phyloP scores from a whole-genome alignment of 2,797 vertebrate genomes.

The Chelmon rostratus region DNA sequence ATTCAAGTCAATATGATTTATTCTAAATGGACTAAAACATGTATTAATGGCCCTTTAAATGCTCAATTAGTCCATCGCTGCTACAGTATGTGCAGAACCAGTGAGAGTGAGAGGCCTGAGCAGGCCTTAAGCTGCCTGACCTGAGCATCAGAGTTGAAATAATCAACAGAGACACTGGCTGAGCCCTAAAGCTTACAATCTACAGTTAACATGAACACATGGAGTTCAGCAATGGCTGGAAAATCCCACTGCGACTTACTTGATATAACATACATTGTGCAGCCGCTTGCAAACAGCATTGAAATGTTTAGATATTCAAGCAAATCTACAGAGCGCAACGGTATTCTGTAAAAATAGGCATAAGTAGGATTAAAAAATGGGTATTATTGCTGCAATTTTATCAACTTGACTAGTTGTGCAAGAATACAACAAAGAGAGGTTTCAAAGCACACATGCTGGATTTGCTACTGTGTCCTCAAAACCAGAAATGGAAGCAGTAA shows the following conservation, averaged over 20 bases:
- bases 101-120: constrained; percentile 26
- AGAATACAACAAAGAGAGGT: constrained; percentile 15
- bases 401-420: not conserved
- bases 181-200: constrained; percentile 30
- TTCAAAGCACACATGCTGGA: constrained; percentile 15
- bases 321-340: constrained; percentile 23
- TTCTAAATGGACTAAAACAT: constrained; percentile 32
- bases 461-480: not conserved
- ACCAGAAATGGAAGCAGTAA: not conserved
- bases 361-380: constrained; percentile 14
- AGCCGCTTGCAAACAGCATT: constrained; percentile 17
- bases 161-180: constrained; percentile 56
- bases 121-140: constrained; percentile 53
- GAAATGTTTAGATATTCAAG: constrained; percentile 11
- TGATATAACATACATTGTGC: not conserved
- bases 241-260: not conserved
- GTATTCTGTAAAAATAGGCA: not conserved
- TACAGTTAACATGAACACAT: constrained; percentile 27
- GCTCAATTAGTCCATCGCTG: constrained; percentile 49
- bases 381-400: not conserved
- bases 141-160: constrained; percentile 51
- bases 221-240: constrained; percentile 10
- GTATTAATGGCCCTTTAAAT: constrained; percentile 49
- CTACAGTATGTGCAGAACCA: constrained; percentile 11
- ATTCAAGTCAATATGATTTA: not conserved